These are phyloP conservation scores for Arvicola amphibius DNA, from an alignment of 2,797 vertebrate genomes.

Conservation along the genomic window DNA sequence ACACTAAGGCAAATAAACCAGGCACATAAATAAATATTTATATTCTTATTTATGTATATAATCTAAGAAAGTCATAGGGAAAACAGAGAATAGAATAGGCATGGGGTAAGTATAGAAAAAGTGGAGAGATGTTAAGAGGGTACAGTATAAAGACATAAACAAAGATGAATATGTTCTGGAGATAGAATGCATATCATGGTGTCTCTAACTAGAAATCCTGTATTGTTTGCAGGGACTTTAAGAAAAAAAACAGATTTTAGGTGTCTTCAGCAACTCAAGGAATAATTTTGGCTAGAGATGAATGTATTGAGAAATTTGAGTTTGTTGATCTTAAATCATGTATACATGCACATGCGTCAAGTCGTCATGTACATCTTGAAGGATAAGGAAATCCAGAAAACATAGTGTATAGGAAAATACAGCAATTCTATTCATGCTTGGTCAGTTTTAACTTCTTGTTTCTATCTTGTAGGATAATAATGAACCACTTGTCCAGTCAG, in stretches of 20 bases:
- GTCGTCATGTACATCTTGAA: background rate
- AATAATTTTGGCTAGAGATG: background rate
- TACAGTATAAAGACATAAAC: background rate
- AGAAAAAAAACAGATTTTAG: background rate
- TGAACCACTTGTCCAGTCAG: constrained; percentile 49
- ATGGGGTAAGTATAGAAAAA: background rate
- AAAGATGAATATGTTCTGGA: background rate
- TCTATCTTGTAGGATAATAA: constrained; percentile 69
- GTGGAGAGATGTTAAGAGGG: background rate
- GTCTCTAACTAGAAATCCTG: background rate
- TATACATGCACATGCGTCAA: background rate
- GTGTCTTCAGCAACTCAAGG: background rate
- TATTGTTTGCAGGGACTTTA: background rate
- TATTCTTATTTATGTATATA: background rate
- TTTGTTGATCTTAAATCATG: background rate
- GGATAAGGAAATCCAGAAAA: background rate
- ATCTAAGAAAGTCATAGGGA: background rate
- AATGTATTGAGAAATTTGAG: background rate
- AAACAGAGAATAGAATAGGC: background rate
- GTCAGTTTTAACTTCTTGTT: background rate
- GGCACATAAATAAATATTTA: background rate
- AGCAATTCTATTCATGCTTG: background rate
- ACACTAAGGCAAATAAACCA: background rate
- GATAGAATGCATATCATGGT: background rate
- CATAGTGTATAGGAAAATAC: background rate